Percentiles rank a stretch among this genome's conserved stretches.
phyloP scores from a whole-genome alignment of 2,797 vertebrate species.

The Channa striata region DNA sequence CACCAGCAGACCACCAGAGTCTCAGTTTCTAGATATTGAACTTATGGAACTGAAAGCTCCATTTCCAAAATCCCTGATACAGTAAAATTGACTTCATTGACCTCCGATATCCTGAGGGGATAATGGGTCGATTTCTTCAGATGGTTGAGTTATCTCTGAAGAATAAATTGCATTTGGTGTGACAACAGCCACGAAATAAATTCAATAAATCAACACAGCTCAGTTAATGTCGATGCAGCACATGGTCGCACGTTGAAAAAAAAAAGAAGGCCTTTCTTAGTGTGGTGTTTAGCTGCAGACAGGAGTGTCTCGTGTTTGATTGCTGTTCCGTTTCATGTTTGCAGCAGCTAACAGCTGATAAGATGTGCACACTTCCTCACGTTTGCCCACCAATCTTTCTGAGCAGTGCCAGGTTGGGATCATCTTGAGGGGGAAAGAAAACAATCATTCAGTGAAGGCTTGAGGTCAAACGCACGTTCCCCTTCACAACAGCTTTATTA shows the following conservation, averaged over 20 bases:
- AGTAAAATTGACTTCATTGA: not conserved
- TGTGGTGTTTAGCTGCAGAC: conserved; percentile 16
- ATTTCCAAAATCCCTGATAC: not conserved
- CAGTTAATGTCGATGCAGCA: conserved; percentile 22
- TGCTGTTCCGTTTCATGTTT: conserved; percentile 49
- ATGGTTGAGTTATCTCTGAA: conserved; percentile 19
- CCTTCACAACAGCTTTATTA: conserved; percentile 64
- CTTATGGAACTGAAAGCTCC: not conserved
- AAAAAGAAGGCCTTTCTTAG: conserved; percentile 45
- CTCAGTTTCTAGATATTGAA: not conserved
- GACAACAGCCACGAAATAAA: conserved; percentile 28
- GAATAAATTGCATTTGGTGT: conserved; percentile 22
- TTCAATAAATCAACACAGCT: conserved; percentile 35
- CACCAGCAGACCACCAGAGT: not conserved
- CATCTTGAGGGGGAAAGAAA: conserved; percentile 1
- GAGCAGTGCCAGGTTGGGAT: conserved; percentile 18
- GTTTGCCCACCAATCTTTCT: conserved; percentile 28
- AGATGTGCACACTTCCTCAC: conserved; percentile 35
- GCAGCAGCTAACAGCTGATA: conserved; percentile 41
- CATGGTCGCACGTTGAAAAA: conserved; percentile 34
- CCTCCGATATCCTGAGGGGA: not conserved
- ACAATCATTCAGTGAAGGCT: conserved; percentile 23
- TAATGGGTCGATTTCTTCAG: conserved; percentile 40
- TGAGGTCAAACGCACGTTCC: conserved; percentile 43
- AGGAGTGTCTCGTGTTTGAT: conserved; percentile 41